Conservation (phyloP, 2,888 invertebrate species). For the Deilephila porcellus region DNA sequence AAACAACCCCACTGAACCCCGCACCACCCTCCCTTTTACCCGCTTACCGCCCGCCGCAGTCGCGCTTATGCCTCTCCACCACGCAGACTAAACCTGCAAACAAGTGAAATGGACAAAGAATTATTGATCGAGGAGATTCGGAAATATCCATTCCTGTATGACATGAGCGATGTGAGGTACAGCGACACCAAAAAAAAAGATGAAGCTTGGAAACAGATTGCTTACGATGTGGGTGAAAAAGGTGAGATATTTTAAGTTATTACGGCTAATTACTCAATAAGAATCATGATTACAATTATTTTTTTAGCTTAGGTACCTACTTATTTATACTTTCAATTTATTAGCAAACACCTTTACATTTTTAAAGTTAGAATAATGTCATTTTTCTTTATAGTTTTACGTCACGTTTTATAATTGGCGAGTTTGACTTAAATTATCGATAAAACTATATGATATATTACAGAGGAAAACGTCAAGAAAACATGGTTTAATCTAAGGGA, state of each 20-base stretch:
- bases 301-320: no score
- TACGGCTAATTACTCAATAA: no score
- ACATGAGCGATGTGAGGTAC: conserved; percentile 30
- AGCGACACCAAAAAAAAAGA: conserved; percentile 31
- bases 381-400: no score
- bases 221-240: conserved; percentile 36
- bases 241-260: conserved; percentile 35
- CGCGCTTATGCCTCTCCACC: not conserved
- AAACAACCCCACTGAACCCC: not conserved
- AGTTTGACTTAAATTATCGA: not conserved
- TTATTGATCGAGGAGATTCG: conserved; percentile 31
- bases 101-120: conserved; percentile 30
- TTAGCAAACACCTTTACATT: no score
- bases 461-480: conserved; percentile 44
- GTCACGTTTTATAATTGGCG: not conserved
- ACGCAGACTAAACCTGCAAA: not conserved
- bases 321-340: no score
- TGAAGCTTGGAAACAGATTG: conserved; percentile 30
- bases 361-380: no score
- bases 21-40: not conserved
- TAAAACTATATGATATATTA: not conserved
- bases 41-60: not conserved
- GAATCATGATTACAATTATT: no score
- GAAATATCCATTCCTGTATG: conserved; percentile 30
- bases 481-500: conserved; percentile 44